Evolutionary conservation across 92 coral and sea anemone species (phyloP), one percentile per base, ranked within the genome.

Genomic region (Virgularia gustaviana): DNA sequence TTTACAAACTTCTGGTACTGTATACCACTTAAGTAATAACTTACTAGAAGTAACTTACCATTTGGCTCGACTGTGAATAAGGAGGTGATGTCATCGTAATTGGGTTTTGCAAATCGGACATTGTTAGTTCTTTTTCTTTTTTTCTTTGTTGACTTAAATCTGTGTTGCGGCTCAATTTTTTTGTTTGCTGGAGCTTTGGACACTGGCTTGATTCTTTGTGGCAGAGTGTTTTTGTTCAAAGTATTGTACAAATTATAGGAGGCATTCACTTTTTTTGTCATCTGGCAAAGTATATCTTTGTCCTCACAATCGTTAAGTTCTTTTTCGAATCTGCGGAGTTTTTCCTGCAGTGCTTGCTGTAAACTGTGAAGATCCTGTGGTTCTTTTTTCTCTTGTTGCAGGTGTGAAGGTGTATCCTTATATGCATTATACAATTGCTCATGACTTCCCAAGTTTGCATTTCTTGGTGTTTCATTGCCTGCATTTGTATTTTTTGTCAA

Each of bases 151-250:
- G 66, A 60, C 23, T 35, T 60, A 35, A 60, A 60, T 31, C 44
- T 33, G n/a, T 15, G 43, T 60, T 60, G 66, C 23, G 3, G 10
- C 8, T 60, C 66, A 13, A 60, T 35, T 0, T 31, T 60, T 13
- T 60, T 60, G 66, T 60, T 60, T 5, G 66, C 43, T n/a, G 66
- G 66, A n/a, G n/a, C n/a, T n/a, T n/a, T n/a, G n/a, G n/a, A n/a
- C n/a, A n/a, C n/a, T n/a, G n/a, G n/a, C n/a, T n/a, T n/a, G n/a
- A n/a, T n/a, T n/a, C n/a, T n/a, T n/a, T n/a, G n/a, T n/a, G n/a
- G n/a, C n/a, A n/a, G n/a, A n/a, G n/a, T n/a, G n/a, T 41, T n/a
- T 41, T 41, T 41, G n/a, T 41, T 41, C 16, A 41, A 41, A 41
- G 47, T 9, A 16, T 9, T 41, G 47, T 9, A 41, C 9, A 41